Evolutionary conservation across 2,888 invertebrate species (phyloP).

Genomic region (Hipparchia semele): DNA sequence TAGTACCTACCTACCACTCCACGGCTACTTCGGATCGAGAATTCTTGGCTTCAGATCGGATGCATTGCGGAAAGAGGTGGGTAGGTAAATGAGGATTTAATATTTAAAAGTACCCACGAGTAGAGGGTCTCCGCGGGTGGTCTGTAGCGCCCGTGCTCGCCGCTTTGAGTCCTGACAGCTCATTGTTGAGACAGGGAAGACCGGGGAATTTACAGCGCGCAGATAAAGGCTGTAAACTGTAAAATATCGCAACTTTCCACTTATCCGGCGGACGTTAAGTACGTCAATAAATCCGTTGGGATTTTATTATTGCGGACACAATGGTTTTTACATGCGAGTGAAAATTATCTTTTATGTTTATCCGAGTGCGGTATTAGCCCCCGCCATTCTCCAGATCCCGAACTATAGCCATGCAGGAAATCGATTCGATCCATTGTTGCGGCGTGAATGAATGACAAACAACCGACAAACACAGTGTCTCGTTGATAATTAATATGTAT

Average conservation of each 20-base stretch:
- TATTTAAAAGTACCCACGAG: not conserved
- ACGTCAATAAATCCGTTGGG: not conserved
- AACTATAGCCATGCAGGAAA: too few relatives aligned
- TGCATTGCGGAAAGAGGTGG: too few relatives aligned
- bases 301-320: constrained; percentile 6
- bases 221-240: constrained; percentile 15
- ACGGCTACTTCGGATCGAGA: too few relatives aligned
- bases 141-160: constrained; percentile 2
- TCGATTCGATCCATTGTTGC: too few relatives aligned
- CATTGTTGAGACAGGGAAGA: not conserved
- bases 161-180: constrained; percentile 15
- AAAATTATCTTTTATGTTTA: not conserved
- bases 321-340: constrained; percentile 4
- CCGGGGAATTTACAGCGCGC: constrained; percentile 6
- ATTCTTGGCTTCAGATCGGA: too few relatives aligned
- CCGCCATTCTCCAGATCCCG: too few relatives aligned
- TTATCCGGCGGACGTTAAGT: constrained; percentile 3
- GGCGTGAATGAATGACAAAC: too few relatives aligned
- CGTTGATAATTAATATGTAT: too few relatives aligned
- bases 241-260: constrained; percentile 16
- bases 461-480: too few relatives aligned
- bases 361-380: too few relatives aligned
- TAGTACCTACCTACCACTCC: too few relatives aligned
- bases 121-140: constrained; percentile 4
- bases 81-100: too few relatives aligned